Evolutionary conservation across 2,888 invertebrate genomes (phyloP).

Genomic region (Caenorhabditis macrosperma): DNA sequence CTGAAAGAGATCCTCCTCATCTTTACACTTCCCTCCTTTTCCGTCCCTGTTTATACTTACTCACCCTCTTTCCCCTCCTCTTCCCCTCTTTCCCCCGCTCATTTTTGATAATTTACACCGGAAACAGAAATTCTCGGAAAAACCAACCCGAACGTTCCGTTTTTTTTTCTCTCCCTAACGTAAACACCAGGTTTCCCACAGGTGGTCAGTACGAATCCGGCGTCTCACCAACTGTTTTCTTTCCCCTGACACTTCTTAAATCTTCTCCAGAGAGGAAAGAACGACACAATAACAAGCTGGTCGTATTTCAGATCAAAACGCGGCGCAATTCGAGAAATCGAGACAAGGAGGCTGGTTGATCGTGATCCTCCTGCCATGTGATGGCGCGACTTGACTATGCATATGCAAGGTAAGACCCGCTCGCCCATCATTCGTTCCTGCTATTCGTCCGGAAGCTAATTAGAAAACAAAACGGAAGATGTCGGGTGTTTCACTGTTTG

Average conservation of each 20-base stretch:
- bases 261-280: neutral
- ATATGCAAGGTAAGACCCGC: constrained; percentile 54
- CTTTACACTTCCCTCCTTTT: no score
- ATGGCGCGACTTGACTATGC: constrained; percentile 64
- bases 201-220: constrained; percentile 2
- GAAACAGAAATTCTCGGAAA: neutral
- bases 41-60: constrained; percentile 1
- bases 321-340: constrained; percentile 16
- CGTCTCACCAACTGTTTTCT: neutral
- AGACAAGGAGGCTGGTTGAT: constrained; percentile 1
- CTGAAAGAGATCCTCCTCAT: neutral
- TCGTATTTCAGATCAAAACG: constrained; percentile 36
- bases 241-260: neutral
- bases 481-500: constrained; percentile 51
- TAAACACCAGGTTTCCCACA: constrained; percentile 3
- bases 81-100: neutral
- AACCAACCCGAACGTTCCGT: neutral
- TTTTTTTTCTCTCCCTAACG: neutral
- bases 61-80: neutral
- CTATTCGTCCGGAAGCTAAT: constrained; percentile 47
- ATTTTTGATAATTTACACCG: neutral
- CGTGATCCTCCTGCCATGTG: constrained; percentile 50
- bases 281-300: neutral
- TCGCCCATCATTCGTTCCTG: constrained; percentile 24
- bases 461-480: constrained; percentile 36